Conservation (phyloP, 2,797 vertebrate species). For the Sternarchorhynchus goeldii region DNA sequence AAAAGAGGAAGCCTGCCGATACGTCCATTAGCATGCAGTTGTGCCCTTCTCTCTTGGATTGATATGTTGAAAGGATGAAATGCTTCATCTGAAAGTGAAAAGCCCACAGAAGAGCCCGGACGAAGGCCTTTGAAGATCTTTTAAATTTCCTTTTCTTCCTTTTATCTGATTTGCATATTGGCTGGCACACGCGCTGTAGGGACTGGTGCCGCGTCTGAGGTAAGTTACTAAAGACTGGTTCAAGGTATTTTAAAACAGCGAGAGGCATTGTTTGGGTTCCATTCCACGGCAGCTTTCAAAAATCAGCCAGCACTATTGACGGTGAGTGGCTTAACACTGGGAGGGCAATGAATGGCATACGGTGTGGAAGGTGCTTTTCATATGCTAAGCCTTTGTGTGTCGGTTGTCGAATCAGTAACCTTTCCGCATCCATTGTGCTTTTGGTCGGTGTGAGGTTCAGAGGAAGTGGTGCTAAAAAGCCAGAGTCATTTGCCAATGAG, state of each 20-base stretch:
- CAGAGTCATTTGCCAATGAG: conserved; percentile 11
- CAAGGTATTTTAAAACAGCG: conserved; percentile 13
- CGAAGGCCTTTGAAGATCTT: conserved; percentile 47
- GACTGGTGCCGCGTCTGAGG: conserved; percentile 5
- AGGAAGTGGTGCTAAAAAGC: conserved; percentile 22
- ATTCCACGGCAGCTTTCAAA: conserved; percentile 20
- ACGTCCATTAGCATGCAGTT: not conserved
- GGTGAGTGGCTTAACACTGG: conserved; percentile 10
- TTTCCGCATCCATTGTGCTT: conserved; percentile 26
- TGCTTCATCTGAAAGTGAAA: conserved; percentile 8
- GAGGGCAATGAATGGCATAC: conserved; percentile 21
- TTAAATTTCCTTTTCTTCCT: conserved; percentile 29
- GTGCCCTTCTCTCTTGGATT: not conserved
- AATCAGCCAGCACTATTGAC: conserved; percentile 13
- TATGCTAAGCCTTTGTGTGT: conserved; percentile 31
- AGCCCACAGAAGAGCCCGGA: conserved; percentile 26
- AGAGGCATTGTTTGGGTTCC: conserved; percentile 30
- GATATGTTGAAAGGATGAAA: not conserved
- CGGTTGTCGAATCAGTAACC: conserved; percentile 40
- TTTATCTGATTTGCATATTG: conserved; percentile 39
- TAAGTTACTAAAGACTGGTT: conserved; percentile 40
- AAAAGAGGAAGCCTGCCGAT: conserved; percentile 20
- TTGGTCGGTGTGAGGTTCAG: conserved; percentile 13
- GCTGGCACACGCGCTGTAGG: conserved; percentile 1
- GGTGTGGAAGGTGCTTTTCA: conserved; percentile 28